Evolutionary conservation across 2,888 invertebrate genomes (phyloP).

Genomic region (Xestia ashworthii): DNA sequence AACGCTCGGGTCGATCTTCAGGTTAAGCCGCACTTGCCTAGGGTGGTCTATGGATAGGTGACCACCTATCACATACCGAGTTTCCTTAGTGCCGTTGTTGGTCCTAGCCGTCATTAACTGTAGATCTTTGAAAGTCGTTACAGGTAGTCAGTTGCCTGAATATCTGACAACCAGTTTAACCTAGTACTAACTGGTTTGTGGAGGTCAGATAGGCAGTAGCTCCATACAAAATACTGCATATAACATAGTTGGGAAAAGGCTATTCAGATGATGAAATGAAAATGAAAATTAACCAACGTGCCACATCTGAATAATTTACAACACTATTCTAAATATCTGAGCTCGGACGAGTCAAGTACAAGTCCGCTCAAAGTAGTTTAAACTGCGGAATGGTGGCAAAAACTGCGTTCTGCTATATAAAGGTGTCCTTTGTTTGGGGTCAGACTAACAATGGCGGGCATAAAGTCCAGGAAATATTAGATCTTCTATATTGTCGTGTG

Average conservation of each 20-base stretch:
- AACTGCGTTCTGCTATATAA: constrained; percentile 68
- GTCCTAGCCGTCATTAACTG: background rate
- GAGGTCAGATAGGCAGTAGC: background rate
- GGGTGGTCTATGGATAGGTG: background rate
- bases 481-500: constrained; percentile 59
- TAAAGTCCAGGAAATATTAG: constrained; percentile 69
- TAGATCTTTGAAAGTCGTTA: background rate
- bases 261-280: background rate
- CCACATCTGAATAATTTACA: constrained; percentile 52
- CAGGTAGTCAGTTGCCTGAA: background rate
- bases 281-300: constrained; percentile 23
- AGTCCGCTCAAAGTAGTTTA: constrained; percentile 77
- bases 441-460: constrained; percentile 57
- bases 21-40: background rate
- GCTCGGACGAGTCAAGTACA: constrained; percentile 68
- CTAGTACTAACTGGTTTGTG: background rate
- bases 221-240: background rate
- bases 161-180: background rate
- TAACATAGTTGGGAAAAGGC: background rate
- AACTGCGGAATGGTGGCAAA: constrained; percentile 79
- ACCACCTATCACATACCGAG: background rate
- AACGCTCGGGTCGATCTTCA: background rate
- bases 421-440: constrained; percentile 68
- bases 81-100: background rate
- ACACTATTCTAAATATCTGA: constrained; percentile 59